These are phyloP conservation scores for Geotrupes spiniger DNA, from an alignment of 2,888 invertebrate species.

Conservation along the genomic window DNA sequence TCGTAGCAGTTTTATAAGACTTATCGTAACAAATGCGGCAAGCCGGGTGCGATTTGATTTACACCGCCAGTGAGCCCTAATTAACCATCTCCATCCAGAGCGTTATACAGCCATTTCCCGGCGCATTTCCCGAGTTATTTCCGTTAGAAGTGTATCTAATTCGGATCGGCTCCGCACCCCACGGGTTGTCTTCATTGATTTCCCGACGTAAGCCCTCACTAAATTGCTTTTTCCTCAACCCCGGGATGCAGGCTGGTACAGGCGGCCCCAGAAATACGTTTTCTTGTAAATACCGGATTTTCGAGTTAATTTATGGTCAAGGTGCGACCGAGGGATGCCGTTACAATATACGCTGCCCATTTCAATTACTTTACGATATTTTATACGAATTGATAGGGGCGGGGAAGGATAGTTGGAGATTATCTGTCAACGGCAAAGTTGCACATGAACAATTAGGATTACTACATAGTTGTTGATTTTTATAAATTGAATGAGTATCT, in stretches of 20 bases:
- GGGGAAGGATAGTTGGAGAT: conserved; percentile 28
- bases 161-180: conserved; percentile 13
- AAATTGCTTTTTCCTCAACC: conserved; percentile 45
- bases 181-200: conserved; percentile 47
- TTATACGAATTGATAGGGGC: conserved; percentile 25
- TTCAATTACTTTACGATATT: conserved; percentile 34
- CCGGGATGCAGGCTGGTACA: conserved; percentile 26
- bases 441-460: too few species aligned
- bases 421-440: conserved; percentile 28
- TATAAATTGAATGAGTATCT: too few species aligned
- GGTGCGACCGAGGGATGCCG: conserved; percentile 31
- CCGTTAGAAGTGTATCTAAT: conserved; percentile 20
- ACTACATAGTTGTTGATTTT: too few species aligned
- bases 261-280: conserved; percentile 27
- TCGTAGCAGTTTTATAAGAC: background rate
- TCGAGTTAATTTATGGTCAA: conserved; percentile 39
- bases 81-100: conserved; percentile 41
- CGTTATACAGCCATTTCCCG: conserved; percentile 41
- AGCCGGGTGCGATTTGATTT: conserved; percentile 42
- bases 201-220: conserved; percentile 44
- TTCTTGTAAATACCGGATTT: conserved; percentile 36
- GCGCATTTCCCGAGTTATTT: conserved; percentile 41
- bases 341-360: conserved; percentile 26
- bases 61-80: conserved; percentile 42
- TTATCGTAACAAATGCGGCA: conserved; percentile 33